A percentile compares a stretch with the other conserved stretches of the same genome.
phyloP scores from a whole-genome alignment of 1,140 invertebrate species.

The Babylonia areolata region DNA sequence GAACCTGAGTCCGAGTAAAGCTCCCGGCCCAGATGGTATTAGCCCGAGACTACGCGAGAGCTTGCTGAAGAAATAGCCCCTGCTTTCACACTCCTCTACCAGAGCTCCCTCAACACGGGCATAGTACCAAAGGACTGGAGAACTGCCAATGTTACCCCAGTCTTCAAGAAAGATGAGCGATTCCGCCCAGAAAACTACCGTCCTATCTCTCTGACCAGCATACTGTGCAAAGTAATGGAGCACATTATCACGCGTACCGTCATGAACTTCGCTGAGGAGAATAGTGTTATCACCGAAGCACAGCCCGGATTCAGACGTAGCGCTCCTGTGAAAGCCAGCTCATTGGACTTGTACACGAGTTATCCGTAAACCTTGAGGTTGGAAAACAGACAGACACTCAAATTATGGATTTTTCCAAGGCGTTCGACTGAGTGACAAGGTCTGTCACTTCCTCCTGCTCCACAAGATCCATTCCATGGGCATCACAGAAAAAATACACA shows the following conservation, averaged over 20 bases:
- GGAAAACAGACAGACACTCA: not conserved
- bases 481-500: not conserved
- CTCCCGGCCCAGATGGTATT: not conserved
- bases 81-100: not conserved
- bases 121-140: not conserved
- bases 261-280: not conserved
- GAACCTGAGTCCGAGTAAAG: not conserved
- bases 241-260: not conserved
- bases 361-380: not conserved
- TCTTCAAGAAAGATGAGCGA: not conserved
- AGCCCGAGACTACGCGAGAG: not conserved
- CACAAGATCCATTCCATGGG: not conserved
- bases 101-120: not conserved
- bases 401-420: not conserved
- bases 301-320: not conserved
- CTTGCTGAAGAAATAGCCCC: not conserved
- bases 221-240: not conserved
- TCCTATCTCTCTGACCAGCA: not conserved
- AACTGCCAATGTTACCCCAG: not conserved
- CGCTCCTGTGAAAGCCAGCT: conserved; percentile 1
- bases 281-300: not conserved
- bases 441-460: not conserved
- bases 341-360: not conserved
- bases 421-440: not conserved
- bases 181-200: not conserved